Evolutionary conservation across 92 coral and sea anemone species (phyloP).

Genomic region (Chrysogorgia sp.): DNA sequence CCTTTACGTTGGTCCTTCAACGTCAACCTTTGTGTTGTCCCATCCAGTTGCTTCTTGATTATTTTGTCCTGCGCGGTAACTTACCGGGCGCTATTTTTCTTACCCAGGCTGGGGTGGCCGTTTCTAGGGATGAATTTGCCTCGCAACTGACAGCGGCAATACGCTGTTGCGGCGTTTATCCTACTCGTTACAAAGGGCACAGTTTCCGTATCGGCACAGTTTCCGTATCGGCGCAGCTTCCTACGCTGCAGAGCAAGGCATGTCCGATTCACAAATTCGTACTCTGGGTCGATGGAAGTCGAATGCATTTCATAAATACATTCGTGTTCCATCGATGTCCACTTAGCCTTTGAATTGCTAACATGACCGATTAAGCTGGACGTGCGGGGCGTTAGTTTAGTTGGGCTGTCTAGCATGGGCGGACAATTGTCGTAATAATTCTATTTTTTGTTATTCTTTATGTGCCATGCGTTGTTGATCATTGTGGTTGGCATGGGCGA

Average conservation of each 20-base stretch:
- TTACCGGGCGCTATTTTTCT: too few species aligned
- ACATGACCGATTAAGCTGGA: too few species aligned
- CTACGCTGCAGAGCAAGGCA: slow-evolving; percentile 44
- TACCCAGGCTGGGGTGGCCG: too few species aligned
- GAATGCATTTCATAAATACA: slow-evolving; percentile 37
- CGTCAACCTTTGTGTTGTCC: neutral
- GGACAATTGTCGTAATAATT: too few species aligned
- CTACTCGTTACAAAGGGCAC: slow-evolving; percentile 37
- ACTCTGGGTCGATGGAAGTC: slow-evolving; percentile 46
- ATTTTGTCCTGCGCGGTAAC: too few species aligned
- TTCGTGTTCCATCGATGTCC: slow-evolving; percentile 24
- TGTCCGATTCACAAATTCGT: slow-evolving; percentile 31
- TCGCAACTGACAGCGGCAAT: slow-evolving; percentile 13
- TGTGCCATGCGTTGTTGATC: too few species aligned
- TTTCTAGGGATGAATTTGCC: too few species aligned
- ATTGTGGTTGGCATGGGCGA: too few species aligned
- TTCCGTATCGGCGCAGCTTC: slow-evolving; percentile 43
- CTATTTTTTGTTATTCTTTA: too few species aligned
- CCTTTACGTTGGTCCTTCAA: slow-evolving; percentile 21
- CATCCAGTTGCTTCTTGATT: neutral
- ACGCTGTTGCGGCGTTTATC: slow-evolving; percentile 10
- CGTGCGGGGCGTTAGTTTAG: too few species aligned
- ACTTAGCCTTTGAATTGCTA: too few species aligned
- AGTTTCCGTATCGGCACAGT: slow-evolving; percentile 38
- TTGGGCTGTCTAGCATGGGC: too few species aligned